Conservation (phyloP, 2,888 invertebrate species). For the Drosophila paucipuncta region DNA sequence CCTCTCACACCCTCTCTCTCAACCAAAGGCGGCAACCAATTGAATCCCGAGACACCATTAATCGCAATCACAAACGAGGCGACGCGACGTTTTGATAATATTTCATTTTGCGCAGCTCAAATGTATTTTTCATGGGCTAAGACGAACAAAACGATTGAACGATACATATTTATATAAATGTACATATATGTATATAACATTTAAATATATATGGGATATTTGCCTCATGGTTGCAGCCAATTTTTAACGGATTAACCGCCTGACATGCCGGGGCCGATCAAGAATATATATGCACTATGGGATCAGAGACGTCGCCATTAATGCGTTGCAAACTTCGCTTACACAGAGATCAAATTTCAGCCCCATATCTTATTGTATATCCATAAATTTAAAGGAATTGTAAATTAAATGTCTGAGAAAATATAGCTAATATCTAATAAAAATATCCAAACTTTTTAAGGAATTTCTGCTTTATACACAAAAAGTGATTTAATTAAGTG, state of each 20-base stretch:
- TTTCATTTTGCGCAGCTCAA: slow-evolving; percentile 61
- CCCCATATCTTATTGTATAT: neutral
- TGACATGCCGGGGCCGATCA: neutral
- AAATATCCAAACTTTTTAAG: neutral
- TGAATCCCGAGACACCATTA: slow-evolving; percentile 59
- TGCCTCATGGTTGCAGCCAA: neutral
- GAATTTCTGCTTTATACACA: neutral
- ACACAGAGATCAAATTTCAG: neutral
- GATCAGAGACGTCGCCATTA: neutral
- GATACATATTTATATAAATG: slow-evolving; percentile 6
- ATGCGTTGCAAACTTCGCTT: neutral
- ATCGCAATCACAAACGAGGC: slow-evolving; percentile 71
- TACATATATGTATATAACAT: neutral
- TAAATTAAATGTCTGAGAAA: neutral
- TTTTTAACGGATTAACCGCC: neutral
- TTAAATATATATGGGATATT: neutral
- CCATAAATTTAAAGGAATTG: neutral
- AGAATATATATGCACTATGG: neutral
- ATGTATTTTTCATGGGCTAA: slow-evolving; percentile 48
- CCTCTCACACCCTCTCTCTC: slow-evolving; percentile 11
- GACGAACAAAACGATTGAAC: slow-evolving; percentile 32
- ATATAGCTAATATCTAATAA: neutral
- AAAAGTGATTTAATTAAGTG: neutral
- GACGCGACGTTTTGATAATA: slow-evolving; percentile 63
- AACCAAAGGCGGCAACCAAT: slow-evolving; percentile 20